Evolutionary conservation across 2,888 invertebrate genomes (phyloP), one percentile per base, ranked within the genome.

Genomic region (Drosophila recens): DNA sequence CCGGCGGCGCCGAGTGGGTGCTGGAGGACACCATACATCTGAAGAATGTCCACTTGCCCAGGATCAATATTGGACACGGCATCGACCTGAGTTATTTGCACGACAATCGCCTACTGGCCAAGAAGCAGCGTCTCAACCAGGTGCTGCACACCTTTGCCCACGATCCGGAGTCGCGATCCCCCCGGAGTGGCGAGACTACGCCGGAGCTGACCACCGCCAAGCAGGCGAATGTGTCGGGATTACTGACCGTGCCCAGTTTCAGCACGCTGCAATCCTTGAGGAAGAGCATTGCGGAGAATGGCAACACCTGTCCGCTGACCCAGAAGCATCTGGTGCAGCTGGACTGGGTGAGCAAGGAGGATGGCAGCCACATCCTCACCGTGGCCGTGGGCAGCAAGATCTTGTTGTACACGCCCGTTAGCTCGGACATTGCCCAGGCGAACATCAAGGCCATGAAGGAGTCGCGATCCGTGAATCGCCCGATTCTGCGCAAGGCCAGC

Each of bases 261-360:
- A 97, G 97, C 86, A 98, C 98, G 0, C 92, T 98, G 20, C 97
- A 98, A 80, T 97, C 97, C 0, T 92, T 98, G 64, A 94, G 97
- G 65, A 97, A 96, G 91, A 97, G 97, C 46, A 97, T 98, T 43
- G 97, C 97, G 82, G 97, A 98, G 92, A 97, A 97, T 91, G 98
- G 97, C 4, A 98, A 97, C 91, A 97, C 97, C 0, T 97, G 97
- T 87, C 97, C 97, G 0, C 92, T 98, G 40, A 97, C 97, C 0
- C 98, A 98, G 91, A 98, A 98, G 92, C 97, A 98, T 92, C 93
- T 98, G 30, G 98, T 99, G 0, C 98, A 98, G 90, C 93, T 99
- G 42, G 99, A 99, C 93, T 99, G 99, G 99, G 99, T 99, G 11
- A 98, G 99, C 0, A 98, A 99, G 82, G 99, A 99, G 92, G 99